phyloP scores from a whole-genome alignment of 1,140 invertebrate genomes.

The Pogonomyrmex californicus region DNA sequence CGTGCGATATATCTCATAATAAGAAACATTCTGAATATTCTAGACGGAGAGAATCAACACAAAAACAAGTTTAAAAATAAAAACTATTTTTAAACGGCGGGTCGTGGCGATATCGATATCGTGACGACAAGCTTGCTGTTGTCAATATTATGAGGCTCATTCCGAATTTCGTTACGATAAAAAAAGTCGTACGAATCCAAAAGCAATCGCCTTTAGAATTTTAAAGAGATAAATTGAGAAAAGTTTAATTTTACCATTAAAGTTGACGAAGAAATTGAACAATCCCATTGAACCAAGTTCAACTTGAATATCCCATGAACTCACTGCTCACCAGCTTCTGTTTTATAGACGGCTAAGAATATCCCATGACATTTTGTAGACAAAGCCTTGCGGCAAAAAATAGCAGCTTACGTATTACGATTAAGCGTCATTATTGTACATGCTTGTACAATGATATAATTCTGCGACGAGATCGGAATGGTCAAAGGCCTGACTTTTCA shows the following conservation, averaged over 20 bases:
- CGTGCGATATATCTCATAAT: background rate
- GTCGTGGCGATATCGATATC: too few relatives aligned
- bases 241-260: too few relatives aligned
- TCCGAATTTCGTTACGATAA: background rate
- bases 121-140: background rate
- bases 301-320: background rate
- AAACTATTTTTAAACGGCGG: background rate
- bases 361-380: background rate
- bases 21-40: background rate
- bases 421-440: background rate
- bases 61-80: conserved; percentile 18
- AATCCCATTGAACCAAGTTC: background rate
- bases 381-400: background rate
- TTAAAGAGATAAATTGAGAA: background rate
- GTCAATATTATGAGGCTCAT: background rate
- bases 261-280: too few relatives aligned
- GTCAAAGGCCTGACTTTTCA: background rate
- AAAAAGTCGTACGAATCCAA: background rate
- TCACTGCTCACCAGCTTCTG: background rate
- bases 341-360: background rate
- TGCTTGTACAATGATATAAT: background rate
- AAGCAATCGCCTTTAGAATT: background rate
- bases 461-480: background rate
- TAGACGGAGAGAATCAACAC: background rate
- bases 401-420: background rate